These are phyloP conservation scores for Plebejus anna DNA, from an alignment of 2,888 invertebrate species.

Conservation along the genomic window DNA sequence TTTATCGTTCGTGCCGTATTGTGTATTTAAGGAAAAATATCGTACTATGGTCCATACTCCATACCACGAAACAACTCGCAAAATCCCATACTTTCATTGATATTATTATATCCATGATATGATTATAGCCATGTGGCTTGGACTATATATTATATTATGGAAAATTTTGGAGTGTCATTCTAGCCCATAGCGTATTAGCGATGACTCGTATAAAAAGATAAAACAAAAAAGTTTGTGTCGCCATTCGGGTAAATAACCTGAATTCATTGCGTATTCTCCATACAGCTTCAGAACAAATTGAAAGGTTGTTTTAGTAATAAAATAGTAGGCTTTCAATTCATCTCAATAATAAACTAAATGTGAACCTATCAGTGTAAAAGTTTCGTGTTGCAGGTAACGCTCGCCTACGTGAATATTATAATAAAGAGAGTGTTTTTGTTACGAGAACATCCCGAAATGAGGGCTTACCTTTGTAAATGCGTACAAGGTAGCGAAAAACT, in stretches of 20 bases:
- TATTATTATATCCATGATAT: background rate
- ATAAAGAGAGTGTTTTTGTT: conserved; percentile 37
- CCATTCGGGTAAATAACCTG: background rate
- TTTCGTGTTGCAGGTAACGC: conserved; percentile 7
- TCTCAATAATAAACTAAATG: background rate
- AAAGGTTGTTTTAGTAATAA: background rate
- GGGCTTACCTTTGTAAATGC: conserved; percentile 48
- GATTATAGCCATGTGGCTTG: no score
- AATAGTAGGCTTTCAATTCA: background rate
- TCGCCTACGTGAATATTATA: conserved; percentile 26
- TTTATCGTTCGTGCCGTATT: conserved; percentile 6
- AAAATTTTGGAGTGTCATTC: background rate
- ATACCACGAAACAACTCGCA: background rate
- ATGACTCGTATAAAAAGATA: background rate
- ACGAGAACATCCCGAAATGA: conserved; percentile 42
- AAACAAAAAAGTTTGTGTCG: background rate
- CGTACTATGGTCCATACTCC: background rate
- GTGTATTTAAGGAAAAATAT: background rate
- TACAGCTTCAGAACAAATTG: background rate
- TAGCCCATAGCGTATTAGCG: background rate
- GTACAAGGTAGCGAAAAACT: conserved; percentile 56
- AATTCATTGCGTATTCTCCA: background rate
- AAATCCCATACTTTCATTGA: background rate
- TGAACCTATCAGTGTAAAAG: conserved; percentile 21
- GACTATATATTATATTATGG: background rate